Evolutionary conservation across 2,888 invertebrate species (phyloP).

Genomic region (Cremastinae sp.): DNA sequence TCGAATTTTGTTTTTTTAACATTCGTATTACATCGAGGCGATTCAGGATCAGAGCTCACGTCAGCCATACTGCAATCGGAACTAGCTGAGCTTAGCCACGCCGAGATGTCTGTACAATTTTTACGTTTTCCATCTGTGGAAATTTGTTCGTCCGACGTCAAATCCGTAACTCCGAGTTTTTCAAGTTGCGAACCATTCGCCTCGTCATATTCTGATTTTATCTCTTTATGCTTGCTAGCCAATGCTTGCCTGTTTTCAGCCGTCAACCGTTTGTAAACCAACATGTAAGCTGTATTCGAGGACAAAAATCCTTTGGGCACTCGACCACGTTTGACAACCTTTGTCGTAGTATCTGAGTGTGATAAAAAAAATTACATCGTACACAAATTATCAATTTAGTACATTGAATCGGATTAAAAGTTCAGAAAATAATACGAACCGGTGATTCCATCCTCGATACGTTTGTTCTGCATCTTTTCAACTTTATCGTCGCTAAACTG

Average conservation of each 20-base stretch:
- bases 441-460: slow-evolving; percentile 75
- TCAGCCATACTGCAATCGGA: neutral
- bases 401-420: neutral
- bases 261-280: slow-evolving; percentile 81
- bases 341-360: slow-evolving; percentile 70
- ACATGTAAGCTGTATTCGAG: slow-evolving; percentile 84
- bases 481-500: slow-evolving; percentile 85
- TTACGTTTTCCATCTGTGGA: slow-evolving; percentile 56
- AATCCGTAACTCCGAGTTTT: slow-evolving; percentile 59
- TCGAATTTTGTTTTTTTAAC: slow-evolving; percentile 53
- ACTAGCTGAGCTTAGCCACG: slow-evolving; percentile 11
- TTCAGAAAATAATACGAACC: slow-evolving; percentile 65
- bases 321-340: slow-evolving; percentile 75
- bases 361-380: too few relatives aligned
- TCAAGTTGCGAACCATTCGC: slow-evolving; percentile 58
- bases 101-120: slow-evolving; percentile 55
- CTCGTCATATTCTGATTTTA: slow-evolving; percentile 50
- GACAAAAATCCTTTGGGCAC: slow-evolving; percentile 80
- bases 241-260: slow-evolving; percentile 29
- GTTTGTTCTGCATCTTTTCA: slow-evolving; percentile 79
- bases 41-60: slow-evolving; percentile 8
- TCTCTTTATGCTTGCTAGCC: slow-evolving; percentile 38
- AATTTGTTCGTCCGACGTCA: slow-evolving; percentile 35
- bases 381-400: neutral
- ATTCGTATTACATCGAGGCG: slow-evolving; percentile 15